Percentiles rank a stretch among this genome's conserved stretches.
Conservation (phyloP, 2,113 vertebrate species). For the Cyanoramphus novaezelandiae region DNA sequence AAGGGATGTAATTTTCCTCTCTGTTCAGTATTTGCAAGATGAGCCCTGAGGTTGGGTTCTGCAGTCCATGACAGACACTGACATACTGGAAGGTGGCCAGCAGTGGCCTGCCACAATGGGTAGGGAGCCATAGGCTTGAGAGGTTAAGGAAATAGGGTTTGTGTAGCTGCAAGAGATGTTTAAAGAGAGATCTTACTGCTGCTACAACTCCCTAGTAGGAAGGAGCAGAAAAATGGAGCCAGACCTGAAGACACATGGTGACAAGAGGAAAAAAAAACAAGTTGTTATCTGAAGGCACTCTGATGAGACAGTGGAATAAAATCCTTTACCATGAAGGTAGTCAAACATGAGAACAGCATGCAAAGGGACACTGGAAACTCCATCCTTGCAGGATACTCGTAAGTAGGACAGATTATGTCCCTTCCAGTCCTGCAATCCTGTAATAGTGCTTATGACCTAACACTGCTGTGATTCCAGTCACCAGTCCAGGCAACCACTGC, state of each 20-base stretch:
- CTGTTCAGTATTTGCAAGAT: not conserved
- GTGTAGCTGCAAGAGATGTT: not conserved
- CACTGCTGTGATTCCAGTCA: not conserved
- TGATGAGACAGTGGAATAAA: not conserved
- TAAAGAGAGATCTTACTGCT: not conserved
- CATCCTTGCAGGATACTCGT: not conserved
- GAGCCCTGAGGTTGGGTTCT: not conserved
- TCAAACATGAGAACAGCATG: not conserved
- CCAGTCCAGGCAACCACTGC: not conserved
- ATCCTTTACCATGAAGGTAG: not conserved
- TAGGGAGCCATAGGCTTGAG: not conserved
- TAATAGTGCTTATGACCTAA: not conserved
- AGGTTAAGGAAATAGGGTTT: not conserved
- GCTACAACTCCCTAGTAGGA: not conserved
- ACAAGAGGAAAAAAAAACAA: not conserved
- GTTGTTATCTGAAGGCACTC: not conserved
- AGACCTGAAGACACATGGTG: not conserved
- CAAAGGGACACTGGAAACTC: not conserved
- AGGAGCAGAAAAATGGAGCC: not conserved
- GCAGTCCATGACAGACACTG: not conserved
- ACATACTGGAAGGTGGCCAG: not conserved
- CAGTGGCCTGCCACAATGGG: not conserved
- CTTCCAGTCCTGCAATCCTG: not conserved
- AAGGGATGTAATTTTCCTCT: not conserved
- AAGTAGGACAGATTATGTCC: not conserved